A percentile compares a stretch with the other conserved stretches of the same genome.
Conservation (phyloP, 2,888 invertebrate genomes). For the Mythimna albipuncta region DNA sequence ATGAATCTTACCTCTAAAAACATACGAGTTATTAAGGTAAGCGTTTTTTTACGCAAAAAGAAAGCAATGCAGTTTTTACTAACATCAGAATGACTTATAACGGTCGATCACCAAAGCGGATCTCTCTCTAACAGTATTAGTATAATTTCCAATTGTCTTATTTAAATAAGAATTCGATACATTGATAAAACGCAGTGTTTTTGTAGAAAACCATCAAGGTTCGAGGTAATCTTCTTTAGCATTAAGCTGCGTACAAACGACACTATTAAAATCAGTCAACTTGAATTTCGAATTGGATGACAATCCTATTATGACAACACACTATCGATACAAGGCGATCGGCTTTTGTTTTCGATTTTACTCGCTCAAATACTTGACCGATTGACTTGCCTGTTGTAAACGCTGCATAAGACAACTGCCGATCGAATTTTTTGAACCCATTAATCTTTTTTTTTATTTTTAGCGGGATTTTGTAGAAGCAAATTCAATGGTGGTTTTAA, state of each 20-base stretch:
- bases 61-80: constrained; percentile 51
- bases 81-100: constrained; percentile 40
- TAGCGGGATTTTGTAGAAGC: no score
- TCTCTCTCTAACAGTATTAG: constrained; percentile 53
- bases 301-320: not conserved
- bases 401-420: not conserved
- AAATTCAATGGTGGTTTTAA: no score
- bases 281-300: constrained; percentile 18
- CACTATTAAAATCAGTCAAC: constrained; percentile 3
- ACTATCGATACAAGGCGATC: not conserved
- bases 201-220: constrained; percentile 37
- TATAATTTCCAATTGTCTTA: constrained; percentile 32
- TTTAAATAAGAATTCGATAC: constrained; percentile 6
- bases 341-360: not conserved
- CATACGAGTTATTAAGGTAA: constrained; percentile 28
- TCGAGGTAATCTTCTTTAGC: constrained; percentile 30
- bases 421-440: not conserved
- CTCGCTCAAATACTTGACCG: not conserved
- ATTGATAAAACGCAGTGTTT: constrained; percentile 15
- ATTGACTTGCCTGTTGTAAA: not conserved
- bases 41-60: constrained; percentile 39
- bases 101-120: constrained; percentile 65
- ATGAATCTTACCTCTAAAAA: constrained; percentile 22
- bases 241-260: not conserved
- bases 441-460: constrained; percentile 9